Percentiles rank a stretch among this genome's conserved stretches.
These are phyloP conservation scores for Patagioenas fasciata DNA, from an alignment of 2,113 vertebrate genomes.

Conservation along the genomic window DNA sequence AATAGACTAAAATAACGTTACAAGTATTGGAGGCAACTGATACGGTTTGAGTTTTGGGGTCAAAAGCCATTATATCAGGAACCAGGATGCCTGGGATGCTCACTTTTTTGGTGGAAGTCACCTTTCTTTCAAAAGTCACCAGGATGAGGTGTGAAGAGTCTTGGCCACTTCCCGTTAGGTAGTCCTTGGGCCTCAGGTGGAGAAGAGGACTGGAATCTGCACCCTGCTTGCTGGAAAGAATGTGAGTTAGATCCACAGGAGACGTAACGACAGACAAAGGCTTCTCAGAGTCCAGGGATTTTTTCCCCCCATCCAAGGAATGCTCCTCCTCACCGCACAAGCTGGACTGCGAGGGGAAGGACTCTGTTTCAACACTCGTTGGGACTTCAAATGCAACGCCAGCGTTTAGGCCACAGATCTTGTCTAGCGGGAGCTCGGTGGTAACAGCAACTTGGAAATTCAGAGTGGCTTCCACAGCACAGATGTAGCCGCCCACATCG, in stretches of 20 bases:
- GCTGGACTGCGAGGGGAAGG: conserved; percentile 58
- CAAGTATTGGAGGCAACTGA: conserved; percentile 92
- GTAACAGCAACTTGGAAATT: conserved; percentile 84
- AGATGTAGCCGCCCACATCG: conserved; percentile 84
- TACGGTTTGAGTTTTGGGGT: conserved; percentile 79
- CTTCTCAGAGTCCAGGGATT: conserved; percentile 75
- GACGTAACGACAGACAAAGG: conserved; percentile 48
- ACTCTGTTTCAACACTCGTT: neutral
- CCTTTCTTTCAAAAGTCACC: conserved; percentile 88
- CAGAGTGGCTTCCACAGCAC: conserved; percentile 82
- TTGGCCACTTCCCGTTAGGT: conserved; percentile 84
- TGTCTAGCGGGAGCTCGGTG: conserved; percentile 92
- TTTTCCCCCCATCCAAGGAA: conserved; percentile 66
- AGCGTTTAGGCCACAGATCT: conserved; percentile 88
- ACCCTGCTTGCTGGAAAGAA: conserved; percentile 76
- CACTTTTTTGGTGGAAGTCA: conserved; percentile 86
- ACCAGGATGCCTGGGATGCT: conserved; percentile 92
- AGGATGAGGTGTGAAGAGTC: conserved; percentile 93
- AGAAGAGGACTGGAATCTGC: conserved; percentile 84
- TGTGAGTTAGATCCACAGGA: conserved; percentile 86
- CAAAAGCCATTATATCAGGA: conserved; percentile 91
- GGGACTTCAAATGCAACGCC: conserved; percentile 80
- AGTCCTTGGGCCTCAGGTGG: conserved; percentile 82
- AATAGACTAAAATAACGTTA: conserved; percentile 87
- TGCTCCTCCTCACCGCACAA: conserved; percentile 66